phyloP scores from a whole-genome alignment of 2,888 invertebrate genomes.

The Noctua fimbriata region DNA sequence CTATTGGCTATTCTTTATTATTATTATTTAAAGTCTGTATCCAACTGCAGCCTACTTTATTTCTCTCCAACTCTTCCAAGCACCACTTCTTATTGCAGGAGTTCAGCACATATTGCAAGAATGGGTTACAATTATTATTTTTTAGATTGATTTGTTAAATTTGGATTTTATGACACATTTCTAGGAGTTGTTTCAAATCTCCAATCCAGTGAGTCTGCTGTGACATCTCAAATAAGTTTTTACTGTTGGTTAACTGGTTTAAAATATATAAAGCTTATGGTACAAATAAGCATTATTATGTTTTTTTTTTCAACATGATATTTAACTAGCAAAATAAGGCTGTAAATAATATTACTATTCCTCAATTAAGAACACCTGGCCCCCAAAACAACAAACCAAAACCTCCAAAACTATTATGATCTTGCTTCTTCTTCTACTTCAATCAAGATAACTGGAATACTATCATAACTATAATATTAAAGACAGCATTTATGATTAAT shows the following conservation, averaged over 20 bases:
- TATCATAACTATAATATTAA: neutral
- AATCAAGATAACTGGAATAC: neutral
- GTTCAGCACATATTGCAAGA: neutral
- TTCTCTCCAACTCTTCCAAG: neutral
- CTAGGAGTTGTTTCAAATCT: neutral
- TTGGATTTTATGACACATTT: neutral
- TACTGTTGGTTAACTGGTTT: neutral
- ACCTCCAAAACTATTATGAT: neutral
- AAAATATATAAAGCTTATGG: neutral
- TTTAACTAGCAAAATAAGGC: too few relatives aligned
- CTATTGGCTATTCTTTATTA: neutral
- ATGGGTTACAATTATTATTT: too few relatives aligned
- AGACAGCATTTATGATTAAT: neutral
- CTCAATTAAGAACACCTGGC: neutral
- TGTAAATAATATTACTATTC: neutral
- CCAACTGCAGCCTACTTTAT: neutral
- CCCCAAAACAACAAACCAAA: too few relatives aligned
- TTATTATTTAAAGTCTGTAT: neutral
- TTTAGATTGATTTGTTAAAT: neutral
- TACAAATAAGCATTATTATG: neutral
- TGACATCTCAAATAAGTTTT: neutral
- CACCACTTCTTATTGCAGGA: neutral
- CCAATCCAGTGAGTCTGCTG: neutral
- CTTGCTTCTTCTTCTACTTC: neutral
- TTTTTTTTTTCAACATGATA: neutral